phyloP scores from a whole-genome alignment of 2,797 vertebrate genomes.

The Eutrigla gurnardus region DNA sequence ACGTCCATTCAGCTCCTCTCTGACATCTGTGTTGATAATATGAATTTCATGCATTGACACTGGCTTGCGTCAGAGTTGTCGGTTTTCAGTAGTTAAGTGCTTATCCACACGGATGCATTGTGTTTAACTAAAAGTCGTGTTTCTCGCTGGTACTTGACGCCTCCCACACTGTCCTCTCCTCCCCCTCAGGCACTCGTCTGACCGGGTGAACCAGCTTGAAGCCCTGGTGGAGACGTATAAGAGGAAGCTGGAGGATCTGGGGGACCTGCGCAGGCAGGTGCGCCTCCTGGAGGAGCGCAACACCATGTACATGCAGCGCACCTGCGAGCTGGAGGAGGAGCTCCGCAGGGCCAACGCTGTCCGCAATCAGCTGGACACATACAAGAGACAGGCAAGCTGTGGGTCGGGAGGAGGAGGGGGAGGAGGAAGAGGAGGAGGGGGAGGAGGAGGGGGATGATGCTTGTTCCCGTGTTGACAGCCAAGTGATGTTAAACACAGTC shows the following conservation, averaged over 20 bases:
- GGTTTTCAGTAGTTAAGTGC: slow-evolving; percentile 17
- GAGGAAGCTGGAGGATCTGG: slow-evolving; percentile 90
- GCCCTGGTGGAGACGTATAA: slow-evolving; percentile 90
- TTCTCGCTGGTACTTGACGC: slow-evolving; percentile 25
- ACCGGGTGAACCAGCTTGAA: slow-evolving; percentile 90
- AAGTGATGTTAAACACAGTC: slow-evolving; percentile 55
- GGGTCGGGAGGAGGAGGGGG: slow-evolving; percentile 1
- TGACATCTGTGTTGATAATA: slow-evolving; percentile 69
- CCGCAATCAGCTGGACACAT: slow-evolving; percentile 89
- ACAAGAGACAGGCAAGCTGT: slow-evolving; percentile 88
- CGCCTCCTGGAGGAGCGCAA: slow-evolving; percentile 93
- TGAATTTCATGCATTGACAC: slow-evolving; percentile 56
- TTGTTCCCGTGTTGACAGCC: slow-evolving; percentile 31
- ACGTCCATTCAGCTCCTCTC: slow-evolving; percentile 68
- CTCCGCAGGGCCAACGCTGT: slow-evolving; percentile 87
- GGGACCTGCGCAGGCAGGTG: slow-evolving; percentile 91
- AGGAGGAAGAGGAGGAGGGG: too few relatives aligned
- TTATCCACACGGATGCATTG: slow-evolving; percentile 31
- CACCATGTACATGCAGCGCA: slow-evolving; percentile 90
- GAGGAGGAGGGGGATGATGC: slow-evolving; percentile 2
- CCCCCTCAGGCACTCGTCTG: slow-evolving; percentile 88
- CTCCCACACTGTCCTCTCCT: slow-evolving; percentile 28
- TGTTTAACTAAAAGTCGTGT: slow-evolving; percentile 30
- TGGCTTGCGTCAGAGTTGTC: slow-evolving; percentile 49
- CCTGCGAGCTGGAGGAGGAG: slow-evolving; percentile 93